Base-by-base conservation (phyloP, 2,113 vertebrate species). In the Oplegnathus fasciatus region DNA sequence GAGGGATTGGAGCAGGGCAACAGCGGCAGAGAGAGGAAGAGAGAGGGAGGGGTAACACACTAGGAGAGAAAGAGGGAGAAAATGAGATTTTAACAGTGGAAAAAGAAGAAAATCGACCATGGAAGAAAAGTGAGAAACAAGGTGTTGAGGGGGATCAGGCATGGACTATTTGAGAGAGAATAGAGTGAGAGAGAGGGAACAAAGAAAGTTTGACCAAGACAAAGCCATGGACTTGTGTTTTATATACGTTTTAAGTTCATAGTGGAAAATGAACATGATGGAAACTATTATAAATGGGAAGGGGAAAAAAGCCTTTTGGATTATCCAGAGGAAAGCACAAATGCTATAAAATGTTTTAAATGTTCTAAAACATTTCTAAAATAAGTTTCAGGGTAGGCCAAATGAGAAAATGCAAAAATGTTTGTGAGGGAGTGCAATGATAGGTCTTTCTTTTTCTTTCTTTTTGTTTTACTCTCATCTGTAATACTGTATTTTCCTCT, bases 21-120 rank as follows among this genome's bases (percentile, higher is more conserved):
- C 54, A 64, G 44, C 0, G 22, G 52, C 30, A 55, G 57, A 26
- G 30, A 66, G 44, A 20, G n/a, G 14, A 50, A 32, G 61, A 11
- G 37, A 20, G 61, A 48, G 58, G n/a, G 34, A 73, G 46, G 32
- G 62, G 28, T 44, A 40, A 66, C 50, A 62, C 34, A 28, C 14
- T 52, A 3, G 24, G 32, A 80, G 70, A 68, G 44, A 76, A 62
- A 83, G 32, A 70, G 46, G 17, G 44, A 77, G 75, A 85, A 90
- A 85, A 88, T 81, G 1, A 58, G 58, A 90, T 76, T 76, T 86
- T 88, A 87, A 87, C 50, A 81, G 78, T 78, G 88, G 86, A 91
- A 91, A 89, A 88, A 83, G 54, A 71, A 65, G 61, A 80, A 83
- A 28, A 83, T 67, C 28, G 37, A 60, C 30, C 60, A 64, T 71